Evolutionary conservation across 1,140 invertebrate genomes (phyloP), one percentile per base, ranked within the genome.

Genomic region (Macrosteles quadrilineatus): DNA sequence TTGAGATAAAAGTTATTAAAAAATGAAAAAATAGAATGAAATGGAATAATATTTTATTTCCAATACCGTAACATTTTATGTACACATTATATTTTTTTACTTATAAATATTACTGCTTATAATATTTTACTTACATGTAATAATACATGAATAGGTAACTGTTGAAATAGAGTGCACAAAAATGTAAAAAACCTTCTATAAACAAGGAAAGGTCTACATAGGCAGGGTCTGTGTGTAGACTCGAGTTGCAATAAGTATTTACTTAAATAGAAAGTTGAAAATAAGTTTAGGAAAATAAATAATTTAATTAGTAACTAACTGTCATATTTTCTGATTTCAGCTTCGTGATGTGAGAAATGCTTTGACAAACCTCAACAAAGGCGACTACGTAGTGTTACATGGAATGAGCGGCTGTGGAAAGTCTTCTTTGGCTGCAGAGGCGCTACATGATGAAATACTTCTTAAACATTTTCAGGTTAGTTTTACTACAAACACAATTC

Each of bases 331-430:
- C 45, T 21, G 45, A 47, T 70, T 29, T 64, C 65, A 86, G 84
- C 79, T 85, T 72, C 68, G 76, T 57, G 73, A 80, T 50, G 75
- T 86, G 32, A 77, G 75, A 47, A 65, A 75, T 2, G 75, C 78
- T 59, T 77, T 86, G 36, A 73, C 69, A 21, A 57, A 68, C 0
- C 72, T 86, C 29, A 73, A 78, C 19, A 81, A 84, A 1, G 81
- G 83, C 69, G 80, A 82, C 64, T 85, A 85, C 73, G 68, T 90
- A 14, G 83, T 81, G 4, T 77, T 90, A 17, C 84, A 87, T 77
- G 89, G 89, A 1, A 90, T 90, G 86, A 83, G 86, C 29, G 89
- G 89, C 14, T 86, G 83, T 73, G 89, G 89, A n/a, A 91, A 90
- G 81, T 86, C 88, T 0, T 84, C 84, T 45, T 77, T 90, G n/a